Conservation (phyloP, 1,140 invertebrate species). For the Helicoverpa armigera region DNA sequence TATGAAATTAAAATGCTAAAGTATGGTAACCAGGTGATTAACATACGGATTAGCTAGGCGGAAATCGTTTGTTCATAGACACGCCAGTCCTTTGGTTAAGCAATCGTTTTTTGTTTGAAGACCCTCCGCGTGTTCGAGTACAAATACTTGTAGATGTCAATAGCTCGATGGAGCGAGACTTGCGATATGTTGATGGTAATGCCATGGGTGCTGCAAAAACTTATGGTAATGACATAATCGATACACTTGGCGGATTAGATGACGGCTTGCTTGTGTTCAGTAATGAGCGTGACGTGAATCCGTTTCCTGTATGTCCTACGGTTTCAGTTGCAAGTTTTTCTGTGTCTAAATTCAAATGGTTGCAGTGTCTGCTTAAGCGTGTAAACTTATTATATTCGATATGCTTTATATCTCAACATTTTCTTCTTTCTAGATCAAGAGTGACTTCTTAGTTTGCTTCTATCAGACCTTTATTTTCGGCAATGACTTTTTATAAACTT, state of each 20-base stretch:
- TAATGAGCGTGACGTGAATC: too few species aligned
- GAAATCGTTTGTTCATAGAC: slow-evolving; percentile 35
- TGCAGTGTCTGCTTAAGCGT: too few species aligned
- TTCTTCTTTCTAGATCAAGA: too few species aligned
- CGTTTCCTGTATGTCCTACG: too few species aligned
- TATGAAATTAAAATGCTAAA: slow-evolving; percentile 47
- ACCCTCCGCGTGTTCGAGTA: neutral
- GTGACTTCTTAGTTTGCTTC: too few species aligned
- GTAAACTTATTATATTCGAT: too few species aligned
- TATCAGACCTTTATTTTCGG: too few species aligned
- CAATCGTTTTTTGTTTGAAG: slow-evolving; percentile 7
- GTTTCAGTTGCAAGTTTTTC: too few species aligned
- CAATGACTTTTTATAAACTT: too few species aligned
- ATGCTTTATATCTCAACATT: too few species aligned
- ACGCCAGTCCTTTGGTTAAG: slow-evolving; percentile 34
- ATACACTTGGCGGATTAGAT: slow-evolving; percentile 13
- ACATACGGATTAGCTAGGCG: slow-evolving; percentile 36
- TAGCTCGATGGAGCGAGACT: slow-evolving; percentile 13
- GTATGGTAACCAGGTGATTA: slow-evolving; percentile 31
- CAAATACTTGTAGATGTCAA: slow-evolving; percentile 17
- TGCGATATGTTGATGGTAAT: slow-evolving; percentile 15
- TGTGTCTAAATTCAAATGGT: too few species aligned
- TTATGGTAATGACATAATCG: slow-evolving; percentile 13
- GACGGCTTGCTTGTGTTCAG: too few species aligned
- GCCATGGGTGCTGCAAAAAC: slow-evolving; percentile 2